Conservation (phyloP, 1,140 invertebrate genomes). For the Procambarus clarkii region DNA sequence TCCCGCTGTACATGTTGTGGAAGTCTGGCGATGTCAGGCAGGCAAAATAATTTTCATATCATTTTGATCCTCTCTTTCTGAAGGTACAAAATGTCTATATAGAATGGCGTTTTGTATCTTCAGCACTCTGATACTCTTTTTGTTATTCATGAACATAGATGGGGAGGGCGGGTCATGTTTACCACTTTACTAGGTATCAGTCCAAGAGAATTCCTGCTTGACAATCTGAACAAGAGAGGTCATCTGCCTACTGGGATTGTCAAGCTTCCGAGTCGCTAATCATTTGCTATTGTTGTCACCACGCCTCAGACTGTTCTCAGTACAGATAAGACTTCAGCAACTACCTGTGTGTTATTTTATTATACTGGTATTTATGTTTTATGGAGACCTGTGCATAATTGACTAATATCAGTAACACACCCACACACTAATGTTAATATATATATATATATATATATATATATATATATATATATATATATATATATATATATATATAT, state of each 20-base stretch:
- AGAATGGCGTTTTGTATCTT: not conserved
- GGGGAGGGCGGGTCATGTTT: not conserved
- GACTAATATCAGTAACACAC: not conserved
- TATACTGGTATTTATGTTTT: slow-evolving; percentile 1
- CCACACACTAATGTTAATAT: not conserved
- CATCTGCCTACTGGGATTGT: slow-evolving; percentile 30
- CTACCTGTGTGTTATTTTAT: not conserved
- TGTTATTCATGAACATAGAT: not conserved
- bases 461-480: not conserved
- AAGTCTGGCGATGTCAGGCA: slow-evolving; percentile 51
- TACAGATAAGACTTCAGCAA: not conserved
- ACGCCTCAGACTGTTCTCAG: slow-evolving; percentile 13
- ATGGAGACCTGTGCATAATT: not conserved
- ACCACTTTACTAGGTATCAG: not conserved
- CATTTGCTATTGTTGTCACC: slow-evolving; percentile 31
- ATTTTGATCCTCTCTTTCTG: slow-evolving; percentile 5
- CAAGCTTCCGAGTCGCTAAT: slow-evolving; percentile 30
- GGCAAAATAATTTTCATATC: slow-evolving; percentile 23
- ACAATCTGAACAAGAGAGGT: not conserved
- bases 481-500: not conserved
- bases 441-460: slow-evolving; percentile 8
- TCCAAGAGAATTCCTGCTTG: not conserved
- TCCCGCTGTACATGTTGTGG: slow-evolving; percentile 31
- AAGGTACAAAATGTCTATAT: not conserved
- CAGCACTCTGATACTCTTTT: not conserved